Percentiles rank a stretch among this genome's conserved stretches.
Conservation (phyloP, 1,140 invertebrate genomes). For the Lethocerus indicus region DNA sequence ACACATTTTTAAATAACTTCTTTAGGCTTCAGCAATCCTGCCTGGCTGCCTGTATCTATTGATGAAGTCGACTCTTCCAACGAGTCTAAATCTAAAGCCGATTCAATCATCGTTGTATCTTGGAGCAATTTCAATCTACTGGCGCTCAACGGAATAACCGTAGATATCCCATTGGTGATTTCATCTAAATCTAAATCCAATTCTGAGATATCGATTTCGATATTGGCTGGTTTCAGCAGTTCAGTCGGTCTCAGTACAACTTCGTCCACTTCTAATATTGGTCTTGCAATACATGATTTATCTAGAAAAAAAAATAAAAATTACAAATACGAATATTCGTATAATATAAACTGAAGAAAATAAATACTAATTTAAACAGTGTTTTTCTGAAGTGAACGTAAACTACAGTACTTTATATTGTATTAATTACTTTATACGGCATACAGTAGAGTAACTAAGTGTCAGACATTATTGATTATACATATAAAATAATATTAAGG, state of each 20-base stretch:
- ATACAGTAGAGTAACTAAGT: too few relatives aligned
- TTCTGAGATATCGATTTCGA: too few relatives aligned
- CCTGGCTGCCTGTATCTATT: constrained; percentile 31
- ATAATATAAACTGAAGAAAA: neutral
- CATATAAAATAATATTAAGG: too few relatives aligned
- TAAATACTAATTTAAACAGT: neutral
- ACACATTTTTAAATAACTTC: too few relatives aligned
- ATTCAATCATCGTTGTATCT: constrained; percentile 74
- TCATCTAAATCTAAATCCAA: constrained; percentile 20
- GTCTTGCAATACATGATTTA: constrained; percentile 3
- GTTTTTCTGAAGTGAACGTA: too few relatives aligned
- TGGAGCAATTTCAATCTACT: constrained; percentile 52
- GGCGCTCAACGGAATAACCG: constrained; percentile 24
- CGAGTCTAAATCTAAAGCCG: constrained; percentile 67
- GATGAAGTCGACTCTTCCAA: constrained; percentile 41
- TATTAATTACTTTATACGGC: too few relatives aligned
- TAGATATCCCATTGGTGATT: constrained; percentile 9
- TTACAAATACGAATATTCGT: neutral
- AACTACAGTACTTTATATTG: too few relatives aligned
- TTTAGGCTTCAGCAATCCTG: constrained; percentile 29
- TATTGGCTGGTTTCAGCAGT: too few relatives aligned
- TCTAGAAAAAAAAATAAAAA: constrained; percentile 3
- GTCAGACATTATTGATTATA: too few relatives aligned
- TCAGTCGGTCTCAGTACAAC: constrained; percentile 5
- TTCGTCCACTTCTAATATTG: constrained; percentile 5